These are phyloP conservation scores for Galaxias olidus DNA, from an alignment of 2,797 vertebrate genomes.

Conservation along the genomic window DNA sequence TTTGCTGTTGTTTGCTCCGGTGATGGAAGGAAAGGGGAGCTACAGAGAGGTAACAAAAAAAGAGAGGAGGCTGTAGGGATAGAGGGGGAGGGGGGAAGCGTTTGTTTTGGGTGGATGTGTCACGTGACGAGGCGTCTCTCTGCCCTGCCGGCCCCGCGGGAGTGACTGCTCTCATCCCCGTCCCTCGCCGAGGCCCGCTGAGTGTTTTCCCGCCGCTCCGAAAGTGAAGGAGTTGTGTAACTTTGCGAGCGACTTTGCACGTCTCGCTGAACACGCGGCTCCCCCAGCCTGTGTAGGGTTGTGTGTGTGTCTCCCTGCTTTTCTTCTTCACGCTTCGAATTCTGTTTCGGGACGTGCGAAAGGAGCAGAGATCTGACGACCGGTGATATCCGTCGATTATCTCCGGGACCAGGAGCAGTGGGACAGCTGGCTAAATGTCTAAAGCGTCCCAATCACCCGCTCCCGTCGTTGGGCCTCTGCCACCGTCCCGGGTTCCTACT, in stretches of 20 bases:
- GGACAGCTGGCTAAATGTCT: too few species aligned
- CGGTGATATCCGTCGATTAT: too few species aligned
- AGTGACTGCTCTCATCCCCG: slow-evolving; percentile 54
- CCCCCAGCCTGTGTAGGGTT: too few species aligned
- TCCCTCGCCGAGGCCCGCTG: slow-evolving; percentile 54
- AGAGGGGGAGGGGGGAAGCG: slow-evolving; percentile 5
- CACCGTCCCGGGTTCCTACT: too few species aligned
- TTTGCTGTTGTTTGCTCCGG: slow-evolving; percentile 63
- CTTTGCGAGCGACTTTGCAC: slow-evolving; percentile 49
- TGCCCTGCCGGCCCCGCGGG: slow-evolving; percentile 42
- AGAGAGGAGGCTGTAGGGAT: slow-evolving; percentile 18
- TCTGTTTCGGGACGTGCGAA: too few species aligned
- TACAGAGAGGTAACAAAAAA: neutral
- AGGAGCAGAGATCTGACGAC: too few species aligned
- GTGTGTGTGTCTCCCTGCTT: too few species aligned
- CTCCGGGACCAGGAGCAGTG: too few species aligned
- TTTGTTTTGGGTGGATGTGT: slow-evolving; percentile 37
- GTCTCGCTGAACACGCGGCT: too few species aligned
- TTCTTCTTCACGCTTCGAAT: too few species aligned
- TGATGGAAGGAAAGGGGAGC: slow-evolving; percentile 47
- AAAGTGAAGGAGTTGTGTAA: slow-evolving; percentile 57
- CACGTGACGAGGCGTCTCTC: slow-evolving; percentile 7
- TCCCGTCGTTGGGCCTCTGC: too few species aligned
- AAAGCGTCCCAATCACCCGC: too few species aligned
- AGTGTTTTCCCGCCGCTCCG: slow-evolving; percentile 21